A percentile compares a stretch with the other conserved stretches of the same genome.
These are phyloP conservation scores for Petrocephalus zakoni DNA, from an alignment of 2,113 vertebrate species.

Conservation along the genomic window DNA sequence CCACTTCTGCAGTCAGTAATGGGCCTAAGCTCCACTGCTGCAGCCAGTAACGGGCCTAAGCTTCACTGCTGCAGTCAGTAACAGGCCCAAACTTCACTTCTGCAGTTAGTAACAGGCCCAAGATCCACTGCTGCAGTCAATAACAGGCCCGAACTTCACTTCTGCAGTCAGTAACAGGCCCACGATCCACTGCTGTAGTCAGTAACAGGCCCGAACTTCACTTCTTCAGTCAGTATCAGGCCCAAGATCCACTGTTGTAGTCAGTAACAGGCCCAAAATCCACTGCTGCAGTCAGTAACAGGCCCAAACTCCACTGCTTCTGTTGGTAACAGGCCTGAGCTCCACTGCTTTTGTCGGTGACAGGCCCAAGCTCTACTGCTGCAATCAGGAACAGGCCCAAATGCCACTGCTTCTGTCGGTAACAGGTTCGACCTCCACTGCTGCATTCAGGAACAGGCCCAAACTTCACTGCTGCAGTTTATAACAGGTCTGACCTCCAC, in stretches of 20 bases:
- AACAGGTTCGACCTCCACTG: not conserved
- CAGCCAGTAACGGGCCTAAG: not conserved
- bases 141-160: not conserved
- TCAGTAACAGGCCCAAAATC: too few relatives aligned
- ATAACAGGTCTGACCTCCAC: too few relatives aligned
- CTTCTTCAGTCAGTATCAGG: too few relatives aligned
- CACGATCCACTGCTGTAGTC: too few relatives aligned
- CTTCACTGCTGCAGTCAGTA: not conserved
- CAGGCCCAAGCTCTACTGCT: not conserved
- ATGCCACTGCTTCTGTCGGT: too few relatives aligned
- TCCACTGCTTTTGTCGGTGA: too few relatives aligned
- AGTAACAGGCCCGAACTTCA: too few relatives aligned
- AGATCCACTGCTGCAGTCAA: not conserved
- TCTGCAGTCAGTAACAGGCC: not conserved
- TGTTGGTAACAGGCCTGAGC: too few relatives aligned
- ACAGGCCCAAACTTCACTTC: not conserved
- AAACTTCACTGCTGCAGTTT: not conserved
- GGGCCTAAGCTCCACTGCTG: not conserved
- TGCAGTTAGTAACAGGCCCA: not conserved
- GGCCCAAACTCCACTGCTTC: too few relatives aligned
- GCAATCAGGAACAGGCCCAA: not conserved
- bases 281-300: too few relatives aligned
- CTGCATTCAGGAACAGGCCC: not conserved
- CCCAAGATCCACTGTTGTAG: too few relatives aligned
- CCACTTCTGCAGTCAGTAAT: not conserved